Base-by-base conservation (phyloP, 2,797 vertebrate genomes). In the Thamnophis elegans region DNA sequence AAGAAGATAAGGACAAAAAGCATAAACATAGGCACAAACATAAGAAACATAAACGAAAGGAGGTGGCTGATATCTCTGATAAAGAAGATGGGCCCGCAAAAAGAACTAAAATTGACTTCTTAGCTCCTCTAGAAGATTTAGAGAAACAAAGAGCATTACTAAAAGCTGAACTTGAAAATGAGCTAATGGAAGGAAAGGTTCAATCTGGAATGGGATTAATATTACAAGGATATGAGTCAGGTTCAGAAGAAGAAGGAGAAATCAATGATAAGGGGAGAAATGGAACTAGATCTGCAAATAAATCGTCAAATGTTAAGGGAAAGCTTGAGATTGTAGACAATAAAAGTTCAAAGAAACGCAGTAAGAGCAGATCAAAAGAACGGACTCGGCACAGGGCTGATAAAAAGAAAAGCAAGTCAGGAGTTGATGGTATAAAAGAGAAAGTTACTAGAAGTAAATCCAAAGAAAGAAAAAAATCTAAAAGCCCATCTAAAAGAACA, bases 131-230 rank as follows among this genome's bases (percentile, higher is more conserved):
- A 94, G 99, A 99, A 98, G 99, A 99, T 95, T 97, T 99, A 95
- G 99, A 99, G 96, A 99, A 99, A 95, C 99, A 99, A 98, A 98
- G 99, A 97, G 99, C 99, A 28, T 97, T 99, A 97, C 98, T 99
- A 95, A 99, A 99, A 98, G 99, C 99, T 68, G 99, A 99, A 97
- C 98, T 99, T 96, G 99, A 99, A 97, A 99, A 99, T 12, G 99
- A 99, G 96, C 96, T 99, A 95, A 99, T 99, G 99, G 97, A 97
- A 98, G 98, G 97, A 94, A 98, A 97, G 95, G 98, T 98, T 55
- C 99, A 99, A 58, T 99, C 99, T 47, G 99, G 99, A 26, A 99
- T 99, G 99, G 99, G 99, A 54, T 98, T 99, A 90, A 99, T 99
- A 96, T 97, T 99, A 85, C 99, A 99, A 97, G 99, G 99, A 56